Evolutionary conservation across 1,140 invertebrate species (phyloP).

Genomic region (Mercenaria mercenaria): DNA sequence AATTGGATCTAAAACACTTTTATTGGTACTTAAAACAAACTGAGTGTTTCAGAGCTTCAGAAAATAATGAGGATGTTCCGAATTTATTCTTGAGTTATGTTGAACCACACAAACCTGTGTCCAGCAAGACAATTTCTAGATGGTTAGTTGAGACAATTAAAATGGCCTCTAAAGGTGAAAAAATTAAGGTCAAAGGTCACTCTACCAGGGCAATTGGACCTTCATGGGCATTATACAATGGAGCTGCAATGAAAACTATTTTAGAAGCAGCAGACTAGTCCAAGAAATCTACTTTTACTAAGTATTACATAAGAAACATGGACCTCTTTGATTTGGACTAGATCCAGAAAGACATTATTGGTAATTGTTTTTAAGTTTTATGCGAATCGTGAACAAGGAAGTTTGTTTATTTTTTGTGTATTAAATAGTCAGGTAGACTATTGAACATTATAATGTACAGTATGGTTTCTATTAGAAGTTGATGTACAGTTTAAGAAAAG

Average conservation of each 20-base stretch:
- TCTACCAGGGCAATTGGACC: constrained; percentile 2
- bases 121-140: background rate
- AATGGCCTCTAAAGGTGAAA: background rate
- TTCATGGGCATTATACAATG: background rate
- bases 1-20: background rate
- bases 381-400: background rate
- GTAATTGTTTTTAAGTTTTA: background rate
- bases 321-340: background rate
- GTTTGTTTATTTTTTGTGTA: no score
- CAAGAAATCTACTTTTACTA: background rate
- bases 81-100: background rate
- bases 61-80: background rate
- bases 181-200: background rate
- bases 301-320: background rate
- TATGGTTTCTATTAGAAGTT: no score
- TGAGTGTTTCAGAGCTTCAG: background rate
- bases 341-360: background rate
- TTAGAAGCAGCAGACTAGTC: constrained; percentile 7
- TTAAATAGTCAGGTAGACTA: no score
- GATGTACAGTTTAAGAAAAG: no score
- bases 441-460: no score
- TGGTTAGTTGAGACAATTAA: constrained; percentile 1
- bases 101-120: background rate
- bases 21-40: background rate
- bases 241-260: background rate